phyloP scores from a whole-genome alignment of 2,797 vertebrate genomes.

The Ptychobarbus kaznakovi region DNA sequence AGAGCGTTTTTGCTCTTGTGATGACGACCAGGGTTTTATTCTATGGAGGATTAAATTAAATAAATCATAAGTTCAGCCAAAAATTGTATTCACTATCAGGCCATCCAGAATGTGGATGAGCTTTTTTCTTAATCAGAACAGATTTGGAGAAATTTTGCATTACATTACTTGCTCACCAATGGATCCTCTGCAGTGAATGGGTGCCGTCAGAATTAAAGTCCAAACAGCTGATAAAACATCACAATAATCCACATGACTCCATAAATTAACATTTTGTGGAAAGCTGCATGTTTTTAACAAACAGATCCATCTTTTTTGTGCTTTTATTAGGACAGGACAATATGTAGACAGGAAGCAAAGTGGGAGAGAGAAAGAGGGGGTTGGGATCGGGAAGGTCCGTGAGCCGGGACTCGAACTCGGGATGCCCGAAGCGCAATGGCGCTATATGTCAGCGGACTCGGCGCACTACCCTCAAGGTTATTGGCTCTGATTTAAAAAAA shows the following conservation, averaged over 20 bases:
- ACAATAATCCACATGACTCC: not conserved
- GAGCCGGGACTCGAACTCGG: not conserved
- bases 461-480: not conserved
- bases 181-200: not conserved
- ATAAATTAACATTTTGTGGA: not conserved
- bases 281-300: not conserved
- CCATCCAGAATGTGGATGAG: too few species aligned
- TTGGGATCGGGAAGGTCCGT: not conserved
- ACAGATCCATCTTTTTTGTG: not conserved
- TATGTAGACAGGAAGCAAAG: not conserved
- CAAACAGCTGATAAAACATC: not conserved
- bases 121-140: too few species aligned
- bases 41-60: too few species aligned
- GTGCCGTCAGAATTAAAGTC: not conserved
- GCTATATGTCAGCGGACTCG: not conserved
- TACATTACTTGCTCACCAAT: not conserved
- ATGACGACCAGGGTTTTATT: too few species aligned
- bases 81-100: too few species aligned
- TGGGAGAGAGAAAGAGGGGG: not conserved
- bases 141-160: not conserved
- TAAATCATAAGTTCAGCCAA: too few species aligned
- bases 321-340: not conserved
- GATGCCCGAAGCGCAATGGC: not conserved
- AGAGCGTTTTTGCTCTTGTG: not conserved
- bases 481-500: not conserved